Conservation (phyloP, 2,797 vertebrate species). For the Micromesistius poutassou region DNA sequence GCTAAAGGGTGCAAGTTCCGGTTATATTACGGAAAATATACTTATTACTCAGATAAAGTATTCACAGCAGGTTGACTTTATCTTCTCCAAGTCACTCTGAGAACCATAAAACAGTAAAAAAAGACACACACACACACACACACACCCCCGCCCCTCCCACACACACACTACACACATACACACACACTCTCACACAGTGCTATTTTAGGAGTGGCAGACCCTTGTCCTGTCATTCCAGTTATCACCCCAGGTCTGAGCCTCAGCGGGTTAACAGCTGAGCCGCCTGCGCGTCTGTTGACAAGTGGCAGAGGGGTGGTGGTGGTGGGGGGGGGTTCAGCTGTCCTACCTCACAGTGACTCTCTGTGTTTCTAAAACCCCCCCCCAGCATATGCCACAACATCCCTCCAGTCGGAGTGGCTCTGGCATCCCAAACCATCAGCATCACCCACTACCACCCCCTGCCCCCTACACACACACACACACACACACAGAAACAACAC, state of each 20-base stretch:
- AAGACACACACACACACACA: not conserved
- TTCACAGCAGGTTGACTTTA: not conserved
- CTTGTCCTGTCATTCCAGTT: slow-evolving; percentile 43
- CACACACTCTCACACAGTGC: slow-evolving; percentile 33
- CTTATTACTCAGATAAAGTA: no score
- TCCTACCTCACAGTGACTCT: slow-evolving; percentile 44
- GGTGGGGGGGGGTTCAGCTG: slow-evolving; percentile 62
- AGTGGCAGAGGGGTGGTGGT: slow-evolving; percentile 44
- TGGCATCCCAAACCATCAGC: slow-evolving; percentile 35
- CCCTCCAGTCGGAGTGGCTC: slow-evolving; percentile 29
- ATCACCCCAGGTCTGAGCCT: slow-evolving; percentile 39
- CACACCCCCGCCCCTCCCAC: not conserved
- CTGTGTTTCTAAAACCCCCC: slow-evolving; percentile 35
- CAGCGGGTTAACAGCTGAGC: slow-evolving; percentile 68
- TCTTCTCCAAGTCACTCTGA: not conserved
- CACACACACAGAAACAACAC: not conserved
- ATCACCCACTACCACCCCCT: not conserved
- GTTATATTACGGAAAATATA: not conserved
- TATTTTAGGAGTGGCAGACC: slow-evolving; percentile 64
- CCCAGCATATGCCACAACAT: slow-evolving; percentile 43
- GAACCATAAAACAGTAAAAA: not conserved
- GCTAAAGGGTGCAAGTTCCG: no score
- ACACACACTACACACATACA: not conserved
- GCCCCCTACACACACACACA: no score
- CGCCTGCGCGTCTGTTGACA: slow-evolving; percentile 56